Conservation (phyloP, 2,888 invertebrate species). For the Reticulitermes lucifugus region DNA sequence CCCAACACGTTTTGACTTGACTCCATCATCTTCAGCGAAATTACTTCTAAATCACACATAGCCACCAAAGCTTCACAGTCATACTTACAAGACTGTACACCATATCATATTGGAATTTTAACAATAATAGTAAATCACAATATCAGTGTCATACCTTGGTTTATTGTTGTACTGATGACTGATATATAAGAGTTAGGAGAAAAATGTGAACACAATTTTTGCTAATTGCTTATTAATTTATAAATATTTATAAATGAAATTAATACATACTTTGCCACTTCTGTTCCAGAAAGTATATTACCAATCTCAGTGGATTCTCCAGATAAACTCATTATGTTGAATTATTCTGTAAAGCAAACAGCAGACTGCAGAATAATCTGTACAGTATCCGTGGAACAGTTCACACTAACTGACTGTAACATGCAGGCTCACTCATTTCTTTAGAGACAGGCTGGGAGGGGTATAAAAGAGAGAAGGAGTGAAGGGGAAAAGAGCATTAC, state of each 20-base stretch:
- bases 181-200: too few species aligned
- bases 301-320: background rate
- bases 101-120: too few species aligned
- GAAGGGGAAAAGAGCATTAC: background rate
- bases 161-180: too few species aligned
- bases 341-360: background rate
- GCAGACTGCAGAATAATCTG: background rate
- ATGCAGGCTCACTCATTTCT: background rate
- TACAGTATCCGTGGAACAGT: background rate
- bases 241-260: background rate
- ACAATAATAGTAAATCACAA: too few species aligned
- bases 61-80: too few species aligned
- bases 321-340: background rate
- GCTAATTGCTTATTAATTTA: too few species aligned
- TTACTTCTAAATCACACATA: too few species aligned
- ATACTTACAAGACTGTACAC: too few species aligned
- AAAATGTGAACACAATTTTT: too few species aligned
- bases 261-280: slow-evolving; percentile 23
- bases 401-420: background rate
- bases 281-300: slow-evolving; percentile 17
- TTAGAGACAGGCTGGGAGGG: background rate
- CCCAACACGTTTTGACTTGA: too few species aligned
- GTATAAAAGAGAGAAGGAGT: background rate
- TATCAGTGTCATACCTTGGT: too few species aligned
- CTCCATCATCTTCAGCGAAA: too few species aligned